Evolutionary conservation across 2,113 vertebrate species (phyloP).

Genomic region (Neolamprologus hecqui): DNA sequence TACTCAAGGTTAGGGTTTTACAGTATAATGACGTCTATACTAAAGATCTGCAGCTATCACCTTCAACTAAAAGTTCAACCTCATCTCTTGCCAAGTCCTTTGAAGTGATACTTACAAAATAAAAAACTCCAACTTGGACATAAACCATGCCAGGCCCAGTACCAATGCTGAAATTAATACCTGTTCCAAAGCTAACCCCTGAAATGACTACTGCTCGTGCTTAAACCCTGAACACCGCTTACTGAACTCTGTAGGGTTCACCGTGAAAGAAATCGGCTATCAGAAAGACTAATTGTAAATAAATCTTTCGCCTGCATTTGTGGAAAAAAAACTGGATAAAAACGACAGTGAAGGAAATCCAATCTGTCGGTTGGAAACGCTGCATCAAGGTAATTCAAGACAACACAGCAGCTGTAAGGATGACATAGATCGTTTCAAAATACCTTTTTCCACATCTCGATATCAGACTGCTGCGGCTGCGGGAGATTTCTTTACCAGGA

Average conservation of each 20-base stretch:
- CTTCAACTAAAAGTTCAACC: conserved; percentile 40
- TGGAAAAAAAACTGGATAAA: conserved; percentile 50
- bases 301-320: conserved; percentile 48
- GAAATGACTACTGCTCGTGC: background rate
- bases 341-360: conserved; percentile 47
- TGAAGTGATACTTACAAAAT: conserved; percentile 55
- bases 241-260: background rate
- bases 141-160: conserved; percentile 43
- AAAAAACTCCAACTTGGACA: conserved; percentile 36
- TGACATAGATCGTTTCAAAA: conserved; percentile 56
- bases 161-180: conserved; percentile 56
- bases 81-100: conserved; percentile 41
- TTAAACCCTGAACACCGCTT: background rate
- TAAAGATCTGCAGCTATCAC: conserved; percentile 48
- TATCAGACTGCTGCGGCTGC: conserved; percentile 15
- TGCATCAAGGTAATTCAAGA: conserved; percentile 66
- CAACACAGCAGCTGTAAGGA: conserved; percentile 60
- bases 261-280: background rate
- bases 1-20: conserved; percentile 14
- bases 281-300: conserved; percentile 29
- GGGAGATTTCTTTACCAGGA: conserved; percentile 22
- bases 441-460: conserved; percentile 53
- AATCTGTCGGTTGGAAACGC: conserved; percentile 50
- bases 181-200: background rate
- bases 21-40: background rate